Conservation (phyloP, 1,140 invertebrate species). For the Pogonomyrmex californicus region DNA sequence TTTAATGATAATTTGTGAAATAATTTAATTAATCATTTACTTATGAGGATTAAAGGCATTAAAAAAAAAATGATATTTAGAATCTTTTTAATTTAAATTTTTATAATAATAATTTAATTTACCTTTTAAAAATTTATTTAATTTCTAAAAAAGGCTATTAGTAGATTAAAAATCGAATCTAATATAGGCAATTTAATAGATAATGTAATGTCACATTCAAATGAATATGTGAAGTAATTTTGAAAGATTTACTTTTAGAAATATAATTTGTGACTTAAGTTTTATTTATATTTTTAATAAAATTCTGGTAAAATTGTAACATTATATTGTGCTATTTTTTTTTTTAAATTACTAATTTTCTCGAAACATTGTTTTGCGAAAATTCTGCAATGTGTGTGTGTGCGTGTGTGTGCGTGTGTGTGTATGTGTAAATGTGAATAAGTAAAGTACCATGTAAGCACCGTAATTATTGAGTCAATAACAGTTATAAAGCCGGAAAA, state of each 20-base stretch:
- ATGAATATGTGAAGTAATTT: not conserved
- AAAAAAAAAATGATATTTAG: not conserved
- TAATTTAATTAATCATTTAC: slow-evolving; percentile 34
- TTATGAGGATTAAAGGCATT: not conserved
- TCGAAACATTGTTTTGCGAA: not conserved
- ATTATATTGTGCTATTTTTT: not conserved
- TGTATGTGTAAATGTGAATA: not conserved
- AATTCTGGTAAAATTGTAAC: not conserved
- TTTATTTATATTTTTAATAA: not conserved
- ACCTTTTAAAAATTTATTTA: slow-evolving; percentile 2
- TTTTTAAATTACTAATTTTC: not conserved
- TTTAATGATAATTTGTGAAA: slow-evolving; percentile 36
- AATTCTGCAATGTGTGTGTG: not conserved
- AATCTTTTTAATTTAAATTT: not conserved
- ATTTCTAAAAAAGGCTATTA: slow-evolving; percentile 6
- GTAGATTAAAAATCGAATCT: not conserved
- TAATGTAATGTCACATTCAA: slow-evolving; percentile 13
- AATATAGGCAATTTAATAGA: not conserved
- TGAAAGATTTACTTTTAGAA: not conserved
- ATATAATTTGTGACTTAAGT: not conserved
- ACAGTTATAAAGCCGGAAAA: slow-evolving; percentile 6
- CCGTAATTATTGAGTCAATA: not conserved
- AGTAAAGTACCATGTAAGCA: not conserved
- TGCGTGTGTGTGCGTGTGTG: no score
- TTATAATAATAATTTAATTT: not conserved